Evolutionary conservation across 2,113 vertebrate species (phyloP).

Genomic region (Hyperopisus bebe): DNA sequence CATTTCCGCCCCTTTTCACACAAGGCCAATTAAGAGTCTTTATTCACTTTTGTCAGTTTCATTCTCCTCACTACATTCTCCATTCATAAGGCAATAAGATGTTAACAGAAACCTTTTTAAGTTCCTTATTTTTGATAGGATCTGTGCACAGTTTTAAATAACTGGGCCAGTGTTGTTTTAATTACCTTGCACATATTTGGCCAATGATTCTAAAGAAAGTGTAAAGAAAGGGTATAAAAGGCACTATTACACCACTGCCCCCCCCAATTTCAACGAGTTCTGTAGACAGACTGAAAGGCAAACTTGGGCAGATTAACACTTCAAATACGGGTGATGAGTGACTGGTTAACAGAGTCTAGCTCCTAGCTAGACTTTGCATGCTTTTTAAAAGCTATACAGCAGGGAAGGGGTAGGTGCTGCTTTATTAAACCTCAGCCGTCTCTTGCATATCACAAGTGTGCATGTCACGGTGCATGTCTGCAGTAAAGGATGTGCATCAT

Average conservation of each 20-base stretch:
- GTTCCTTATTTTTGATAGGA: slow-evolving; percentile 2
- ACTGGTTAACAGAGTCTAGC: not conserved
- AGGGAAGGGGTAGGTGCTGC: not conserved
- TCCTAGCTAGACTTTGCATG: not conserved
- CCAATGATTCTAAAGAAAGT: not conserved
- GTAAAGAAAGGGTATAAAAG: not conserved
- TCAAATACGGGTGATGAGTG: not conserved
- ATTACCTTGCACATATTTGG: slow-evolving; percentile 2
- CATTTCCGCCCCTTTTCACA: slow-evolving; percentile 36
- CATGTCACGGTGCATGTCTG: not conserved
- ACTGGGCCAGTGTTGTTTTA: not conserved
- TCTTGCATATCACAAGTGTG: not conserved
- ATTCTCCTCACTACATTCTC: not conserved
- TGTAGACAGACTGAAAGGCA: not conserved
- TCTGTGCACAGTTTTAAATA: not conserved
- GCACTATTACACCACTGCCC: not conserved
- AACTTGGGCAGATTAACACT: not conserved
- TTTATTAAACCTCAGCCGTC: not conserved
- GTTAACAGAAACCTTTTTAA: not conserved
- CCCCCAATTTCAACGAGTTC: not conserved
- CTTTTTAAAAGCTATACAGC: not conserved
- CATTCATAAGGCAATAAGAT: not conserved
- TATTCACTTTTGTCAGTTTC: slow-evolving; percentile 44
- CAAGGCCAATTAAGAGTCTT: slow-evolving; percentile 20
- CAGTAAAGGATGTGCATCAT: not conserved